Evolutionary conservation across 2,888 invertebrate genomes (phyloP).

Genomic region (Cosmopolites sordidus): DNA sequence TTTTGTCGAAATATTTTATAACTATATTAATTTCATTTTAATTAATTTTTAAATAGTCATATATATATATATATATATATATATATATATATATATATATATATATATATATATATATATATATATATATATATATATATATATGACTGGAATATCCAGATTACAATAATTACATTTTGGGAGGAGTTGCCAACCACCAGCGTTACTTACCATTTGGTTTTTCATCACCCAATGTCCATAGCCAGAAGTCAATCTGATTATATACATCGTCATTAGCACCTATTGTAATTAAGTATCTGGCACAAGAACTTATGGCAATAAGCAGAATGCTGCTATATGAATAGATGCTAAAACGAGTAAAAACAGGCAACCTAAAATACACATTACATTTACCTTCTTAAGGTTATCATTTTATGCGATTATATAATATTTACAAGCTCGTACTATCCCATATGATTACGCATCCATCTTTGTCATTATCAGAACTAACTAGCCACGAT

Average conservation of each 20-base stretch:
- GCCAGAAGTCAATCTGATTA: conserved; percentile 56
- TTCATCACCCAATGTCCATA: conserved; percentile 56
- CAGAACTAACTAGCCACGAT: conserved; percentile 59
- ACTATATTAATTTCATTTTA: no score
- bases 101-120: no score
- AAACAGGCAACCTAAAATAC: conserved; percentile 47
- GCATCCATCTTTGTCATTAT: conserved; percentile 53
- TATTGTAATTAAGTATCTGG: conserved; percentile 56
- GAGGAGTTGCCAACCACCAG: no score
- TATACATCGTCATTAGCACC: conserved; percentile 46
- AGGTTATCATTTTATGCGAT: background rate
- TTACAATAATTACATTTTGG: no score
- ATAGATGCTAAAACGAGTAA: conserved; percentile 55
- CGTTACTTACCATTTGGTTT: conserved; percentile 54
- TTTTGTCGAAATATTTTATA: no score
- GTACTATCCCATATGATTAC: conserved; percentile 58
- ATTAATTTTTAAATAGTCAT: no score
- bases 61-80: no score
- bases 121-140: no score
- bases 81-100: no score
- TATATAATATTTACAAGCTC: conserved; percentile 26
- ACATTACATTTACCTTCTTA: background rate
- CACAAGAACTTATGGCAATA: conserved; percentile 49
- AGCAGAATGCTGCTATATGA: conserved; percentile 38
- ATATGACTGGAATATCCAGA: no score